Evolutionary conservation across 2,888 invertebrate species (phyloP).

Genomic region (Lysandra coridon): DNA sequence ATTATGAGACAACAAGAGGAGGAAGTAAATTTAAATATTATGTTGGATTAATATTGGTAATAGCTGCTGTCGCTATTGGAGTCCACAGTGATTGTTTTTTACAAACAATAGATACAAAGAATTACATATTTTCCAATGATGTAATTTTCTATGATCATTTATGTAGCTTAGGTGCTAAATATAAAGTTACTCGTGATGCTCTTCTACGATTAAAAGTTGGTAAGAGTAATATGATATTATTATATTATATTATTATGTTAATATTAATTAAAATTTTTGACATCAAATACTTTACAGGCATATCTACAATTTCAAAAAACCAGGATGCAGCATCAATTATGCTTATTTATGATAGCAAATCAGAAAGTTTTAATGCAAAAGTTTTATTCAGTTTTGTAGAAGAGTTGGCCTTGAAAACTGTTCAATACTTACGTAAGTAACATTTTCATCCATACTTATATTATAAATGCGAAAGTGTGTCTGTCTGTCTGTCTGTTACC

Average conservation of each 20-base stretch:
- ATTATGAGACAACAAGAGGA: neutral
- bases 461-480: too few species aligned
- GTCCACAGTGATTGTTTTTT: constrained; percentile 33
- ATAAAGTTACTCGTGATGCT: constrained; percentile 57
- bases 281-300: constrained; percentile 52
- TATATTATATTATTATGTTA: too few species aligned
- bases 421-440: constrained; percentile 66
- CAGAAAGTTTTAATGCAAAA: constrained; percentile 48
- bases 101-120: neutral
- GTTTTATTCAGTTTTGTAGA: constrained; percentile 60
- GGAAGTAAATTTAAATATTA: constrained; percentile 6
- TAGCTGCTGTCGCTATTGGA: constrained; percentile 35
- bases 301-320: constrained; percentile 61
- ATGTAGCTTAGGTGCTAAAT: constrained; percentile 55
- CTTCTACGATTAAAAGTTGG: constrained; percentile 64
- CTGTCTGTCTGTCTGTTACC: too few species aligned
- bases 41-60: constrained; percentile 2
- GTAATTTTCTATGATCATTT: constrained; percentile 58
- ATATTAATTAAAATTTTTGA: too few species aligned
- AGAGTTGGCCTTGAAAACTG: constrained; percentile 57
- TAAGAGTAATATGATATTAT: constrained; percentile 43
- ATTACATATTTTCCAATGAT: constrained; percentile 50
- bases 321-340: constrained; percentile 69
- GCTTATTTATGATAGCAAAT: constrained; percentile 63
- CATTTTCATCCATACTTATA: neutral